Conservation (phyloP, 2,797 vertebrate species). For the Brachyalestes nurse region DNA sequence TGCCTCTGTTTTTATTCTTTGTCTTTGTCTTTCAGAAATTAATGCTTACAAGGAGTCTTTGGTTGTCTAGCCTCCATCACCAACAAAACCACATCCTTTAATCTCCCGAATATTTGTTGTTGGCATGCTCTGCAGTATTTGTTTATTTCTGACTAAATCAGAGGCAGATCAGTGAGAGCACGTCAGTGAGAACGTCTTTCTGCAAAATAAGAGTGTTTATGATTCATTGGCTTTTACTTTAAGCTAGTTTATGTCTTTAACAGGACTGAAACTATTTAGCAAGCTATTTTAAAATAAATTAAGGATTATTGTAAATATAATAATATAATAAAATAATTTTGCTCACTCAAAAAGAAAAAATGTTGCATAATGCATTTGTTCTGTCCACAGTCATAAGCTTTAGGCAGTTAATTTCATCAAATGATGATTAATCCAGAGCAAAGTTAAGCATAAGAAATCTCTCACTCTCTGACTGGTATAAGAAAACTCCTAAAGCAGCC, state of each 20-base stretch:
- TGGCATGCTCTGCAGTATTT: not conserved
- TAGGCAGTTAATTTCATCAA: slow-evolving; percentile 24
- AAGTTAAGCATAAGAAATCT: slow-evolving; percentile 26
- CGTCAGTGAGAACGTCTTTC: not conserved
- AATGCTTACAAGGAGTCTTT: slow-evolving; percentile 18
- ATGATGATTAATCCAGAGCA: slow-evolving; percentile 27
- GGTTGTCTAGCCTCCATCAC: slow-evolving; percentile 20
- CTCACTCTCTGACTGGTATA: slow-evolving; percentile 53
- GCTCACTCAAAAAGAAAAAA: no score
- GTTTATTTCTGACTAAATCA: not conserved
- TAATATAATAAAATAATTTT: no score
- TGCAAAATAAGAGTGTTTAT: not conserved
- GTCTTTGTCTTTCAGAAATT: slow-evolving; percentile 4
- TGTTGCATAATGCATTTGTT: slow-evolving; percentile 11
- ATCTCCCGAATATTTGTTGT: slow-evolving; percentile 17
- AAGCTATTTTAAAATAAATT: slow-evolving; percentile 2
- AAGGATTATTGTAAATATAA: not conserved
- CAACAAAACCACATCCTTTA: slow-evolving; percentile 23
- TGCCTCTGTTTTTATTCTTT: not conserved
- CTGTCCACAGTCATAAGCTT: slow-evolving; percentile 5
- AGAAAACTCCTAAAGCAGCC: slow-evolving; percentile 58
- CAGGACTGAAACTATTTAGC: not conserved
- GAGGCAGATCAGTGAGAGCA: not conserved
- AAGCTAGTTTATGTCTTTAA: not conserved
- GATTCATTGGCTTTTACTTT: not conserved